These are phyloP conservation scores for Sarcophaga caerulescens DNA, from an alignment of 2,888 invertebrate genomes.

Conservation along the genomic window DNA sequence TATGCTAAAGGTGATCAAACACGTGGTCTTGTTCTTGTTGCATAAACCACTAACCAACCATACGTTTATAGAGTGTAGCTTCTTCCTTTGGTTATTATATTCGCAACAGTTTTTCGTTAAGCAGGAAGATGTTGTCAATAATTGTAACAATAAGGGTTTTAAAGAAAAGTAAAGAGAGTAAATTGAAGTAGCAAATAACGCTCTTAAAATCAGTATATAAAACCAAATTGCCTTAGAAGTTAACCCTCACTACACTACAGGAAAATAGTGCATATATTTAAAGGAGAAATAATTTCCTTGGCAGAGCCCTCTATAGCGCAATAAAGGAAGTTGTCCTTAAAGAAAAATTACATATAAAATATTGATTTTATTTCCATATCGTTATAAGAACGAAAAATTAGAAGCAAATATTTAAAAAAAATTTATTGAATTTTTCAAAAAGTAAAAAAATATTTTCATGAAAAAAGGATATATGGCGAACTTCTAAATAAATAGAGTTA, in stretches of 20 bases:
- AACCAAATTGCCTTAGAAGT: too few species aligned
- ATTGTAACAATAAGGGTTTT: conserved; percentile 55
- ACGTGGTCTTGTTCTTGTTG: conserved; percentile 47
- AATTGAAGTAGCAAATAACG: not conserved
- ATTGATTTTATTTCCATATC: too few species aligned
- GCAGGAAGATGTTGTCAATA: conserved; percentile 64
- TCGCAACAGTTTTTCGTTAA: conserved; percentile 31
- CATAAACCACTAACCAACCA: conserved; percentile 22
- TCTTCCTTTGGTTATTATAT: conserved; percentile 19
- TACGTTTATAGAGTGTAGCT: not conserved
- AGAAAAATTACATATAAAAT: too few species aligned
- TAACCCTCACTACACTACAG: too few species aligned
- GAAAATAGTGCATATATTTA: too few species aligned
- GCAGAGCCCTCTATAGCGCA: too few species aligned
- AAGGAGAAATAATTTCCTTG: too few species aligned
- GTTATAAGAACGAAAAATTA: too few species aligned
- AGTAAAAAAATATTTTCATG: too few species aligned
- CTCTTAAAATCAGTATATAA: not conserved
- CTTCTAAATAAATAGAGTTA: not conserved
- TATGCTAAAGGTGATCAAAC: conserved; percentile 52
- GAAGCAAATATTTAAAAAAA: too few species aligned
- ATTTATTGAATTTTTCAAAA: too few species aligned
- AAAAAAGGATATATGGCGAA: not conserved
- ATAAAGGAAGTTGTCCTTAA: too few species aligned
- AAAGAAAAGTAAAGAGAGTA: not conserved